Percentiles rank a stretch among this genome's conserved stretches.
phyloP scores from a whole-genome alignment of 2,113 vertebrate species.

The Hemibates koningsi region DNA sequence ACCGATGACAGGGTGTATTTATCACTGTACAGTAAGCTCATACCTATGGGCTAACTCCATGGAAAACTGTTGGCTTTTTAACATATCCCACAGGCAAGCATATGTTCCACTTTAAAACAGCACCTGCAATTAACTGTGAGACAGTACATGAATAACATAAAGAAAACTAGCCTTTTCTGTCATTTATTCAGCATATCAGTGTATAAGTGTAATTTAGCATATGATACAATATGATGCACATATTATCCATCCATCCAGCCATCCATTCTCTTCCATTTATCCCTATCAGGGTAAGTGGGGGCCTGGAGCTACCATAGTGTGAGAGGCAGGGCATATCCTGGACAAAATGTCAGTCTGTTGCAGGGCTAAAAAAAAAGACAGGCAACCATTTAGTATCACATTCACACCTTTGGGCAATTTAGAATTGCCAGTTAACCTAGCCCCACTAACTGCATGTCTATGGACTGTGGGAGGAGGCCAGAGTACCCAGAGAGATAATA shows the following conservation, averaged over 20 bases:
- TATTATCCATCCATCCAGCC: background rate
- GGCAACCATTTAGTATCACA: background rate
- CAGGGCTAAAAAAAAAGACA: background rate
- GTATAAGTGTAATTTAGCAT: background rate
- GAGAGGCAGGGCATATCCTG: background rate
- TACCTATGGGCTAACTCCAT: background rate
- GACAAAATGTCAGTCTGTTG: background rate
- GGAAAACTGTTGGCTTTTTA: background rate
- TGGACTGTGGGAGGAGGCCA: rapidly evolving
- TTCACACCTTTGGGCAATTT: background rate
- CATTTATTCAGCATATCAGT: background rate
- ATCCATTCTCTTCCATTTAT: rapidly evolving
- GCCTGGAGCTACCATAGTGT: background rate
- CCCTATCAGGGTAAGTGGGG: background rate
- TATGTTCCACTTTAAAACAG: background rate
- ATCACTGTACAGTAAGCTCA: background rate
- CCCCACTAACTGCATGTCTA: background rate
- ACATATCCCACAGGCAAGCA: background rate
- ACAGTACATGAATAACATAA: background rate
- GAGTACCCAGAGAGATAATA: background rate
- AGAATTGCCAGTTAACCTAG: background rate
- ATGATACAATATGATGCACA: background rate
- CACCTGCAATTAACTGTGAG: background rate
- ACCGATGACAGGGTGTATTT: background rate
- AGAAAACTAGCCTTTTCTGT: background rate